A percentile compares a stretch with the other conserved stretches of the same genome.
Conservation (phyloP, 1,140 invertebrate species). For the Aleiodes sp. region DNA sequence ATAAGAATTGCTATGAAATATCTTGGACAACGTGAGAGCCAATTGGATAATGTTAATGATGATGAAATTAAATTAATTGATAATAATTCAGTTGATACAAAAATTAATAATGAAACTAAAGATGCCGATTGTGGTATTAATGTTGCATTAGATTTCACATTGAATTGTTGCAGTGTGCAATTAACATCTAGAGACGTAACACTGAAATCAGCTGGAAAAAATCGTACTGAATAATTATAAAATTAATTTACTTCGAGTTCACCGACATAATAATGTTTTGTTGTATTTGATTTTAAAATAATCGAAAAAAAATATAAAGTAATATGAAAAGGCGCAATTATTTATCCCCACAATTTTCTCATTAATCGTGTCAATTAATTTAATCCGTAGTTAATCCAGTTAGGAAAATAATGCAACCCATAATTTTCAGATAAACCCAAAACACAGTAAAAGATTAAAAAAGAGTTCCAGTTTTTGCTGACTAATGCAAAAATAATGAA, state of each 20-base stretch:
- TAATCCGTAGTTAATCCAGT: not conserved
- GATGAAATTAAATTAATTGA: not conserved
- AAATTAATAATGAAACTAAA: slow-evolving; percentile 5
- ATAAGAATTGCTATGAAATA: slow-evolving; percentile 59
- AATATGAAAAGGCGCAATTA: no score
- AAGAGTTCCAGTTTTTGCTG: not conserved
- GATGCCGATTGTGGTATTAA: slow-evolving; percentile 41
- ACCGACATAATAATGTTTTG: no score
- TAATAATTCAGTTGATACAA: not conserved
- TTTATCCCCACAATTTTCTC: no score
- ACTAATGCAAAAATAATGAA: not conserved
- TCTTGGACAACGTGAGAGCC: slow-evolving; percentile 34
- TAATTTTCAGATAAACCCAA: not conserved
- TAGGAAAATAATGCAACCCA: no score
- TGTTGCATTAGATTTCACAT: slow-evolving; percentile 54
- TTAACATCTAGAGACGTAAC: slow-evolving; percentile 50
- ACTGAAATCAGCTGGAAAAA: slow-evolving; percentile 33
- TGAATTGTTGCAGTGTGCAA: slow-evolving; percentile 56
- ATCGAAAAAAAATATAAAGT: no score
- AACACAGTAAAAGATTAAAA: not conserved
- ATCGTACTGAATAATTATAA: not conserved
- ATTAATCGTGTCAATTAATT: no score
- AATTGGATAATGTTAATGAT: slow-evolving; percentile 1
- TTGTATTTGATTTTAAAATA: no score
- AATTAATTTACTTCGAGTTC: no score